These are phyloP conservation scores for Papilio polyxenes DNA, from an alignment of 1,140 invertebrate genomes.

Conservation along the genomic window DNA sequence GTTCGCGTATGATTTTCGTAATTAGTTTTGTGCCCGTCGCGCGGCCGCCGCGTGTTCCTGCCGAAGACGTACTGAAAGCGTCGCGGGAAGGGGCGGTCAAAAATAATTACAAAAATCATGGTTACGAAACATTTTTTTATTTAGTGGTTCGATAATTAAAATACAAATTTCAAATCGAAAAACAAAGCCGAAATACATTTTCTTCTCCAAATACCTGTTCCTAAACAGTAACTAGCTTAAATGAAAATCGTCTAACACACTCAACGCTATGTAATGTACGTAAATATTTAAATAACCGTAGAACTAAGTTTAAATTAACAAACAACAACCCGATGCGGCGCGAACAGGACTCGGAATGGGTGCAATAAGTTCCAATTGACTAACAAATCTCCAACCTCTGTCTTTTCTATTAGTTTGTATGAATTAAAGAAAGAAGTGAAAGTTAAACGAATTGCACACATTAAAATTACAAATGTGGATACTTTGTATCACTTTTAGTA, in stretches of 20 bases:
- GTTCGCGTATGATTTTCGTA: slow-evolving; percentile 71
- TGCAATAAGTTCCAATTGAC: slow-evolving; percentile 20
- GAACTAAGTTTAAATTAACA: slow-evolving; percentile 75
- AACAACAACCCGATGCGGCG: slow-evolving; percentile 72
- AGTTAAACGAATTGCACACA: slow-evolving; percentile 18
- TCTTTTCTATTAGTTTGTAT: slow-evolving; percentile 16
- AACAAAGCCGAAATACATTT: slow-evolving; percentile 71
- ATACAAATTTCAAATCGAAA: slow-evolving; percentile 71
- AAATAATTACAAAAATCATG: slow-evolving; percentile 80
- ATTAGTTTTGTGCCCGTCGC: slow-evolving; percentile 73
- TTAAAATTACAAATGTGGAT: not conserved
- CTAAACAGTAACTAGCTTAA: slow-evolving; percentile 69
- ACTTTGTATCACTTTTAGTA: not conserved
- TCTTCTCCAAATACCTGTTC: slow-evolving; percentile 63
- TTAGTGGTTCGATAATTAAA: slow-evolving; percentile 75
- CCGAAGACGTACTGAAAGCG: slow-evolving; percentile 62
- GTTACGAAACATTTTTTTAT: slow-evolving; percentile 78
- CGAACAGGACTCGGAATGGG: slow-evolving; percentile 54
- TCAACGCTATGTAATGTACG: slow-evolving; percentile 67
- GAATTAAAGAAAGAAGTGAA: not conserved
- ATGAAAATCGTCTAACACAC: slow-evolving; percentile 65
- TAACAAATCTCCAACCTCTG: slow-evolving; percentile 12
- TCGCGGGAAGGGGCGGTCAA: slow-evolving; percentile 66
- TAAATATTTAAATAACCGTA: slow-evolving; percentile 67
- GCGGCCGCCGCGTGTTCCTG: slow-evolving; percentile 70